These are phyloP conservation scores for Chouioia cunea DNA, from an alignment of 2,888 invertebrate genomes.

Conservation along the genomic window DNA sequence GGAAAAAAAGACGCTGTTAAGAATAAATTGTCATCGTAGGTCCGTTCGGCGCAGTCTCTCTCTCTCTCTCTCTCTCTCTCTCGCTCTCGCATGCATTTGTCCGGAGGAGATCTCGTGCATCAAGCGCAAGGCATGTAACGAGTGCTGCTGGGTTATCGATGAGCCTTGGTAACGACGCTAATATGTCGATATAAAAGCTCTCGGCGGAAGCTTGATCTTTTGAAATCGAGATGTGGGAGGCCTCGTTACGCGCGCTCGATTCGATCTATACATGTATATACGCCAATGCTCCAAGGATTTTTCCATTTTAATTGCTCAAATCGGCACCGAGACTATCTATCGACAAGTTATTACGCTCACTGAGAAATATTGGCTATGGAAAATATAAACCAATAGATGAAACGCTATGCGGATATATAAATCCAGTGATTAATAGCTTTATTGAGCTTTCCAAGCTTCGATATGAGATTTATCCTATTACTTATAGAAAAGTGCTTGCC, in stretches of 20 bases:
- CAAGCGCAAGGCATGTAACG: conserved; percentile 3
- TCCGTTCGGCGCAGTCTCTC: neutral
- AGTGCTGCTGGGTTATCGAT: conserved; percentile 14
- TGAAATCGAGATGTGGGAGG: conserved; percentile 52
- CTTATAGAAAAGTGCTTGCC: too few species aligned
- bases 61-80: conserved; percentile 5
- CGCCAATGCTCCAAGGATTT: conserved; percentile 8
- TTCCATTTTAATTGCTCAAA: conserved; percentile 22
- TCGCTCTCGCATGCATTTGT: neutral
- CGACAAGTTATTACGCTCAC: too few species aligned
- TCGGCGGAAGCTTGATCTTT: conserved; percentile 50
- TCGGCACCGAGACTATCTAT: conserved; percentile 1
- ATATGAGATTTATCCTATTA: too few species aligned
- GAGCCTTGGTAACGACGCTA: conserved; percentile 18
- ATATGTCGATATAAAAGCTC: conserved; percentile 12
- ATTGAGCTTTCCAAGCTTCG: too few species aligned
- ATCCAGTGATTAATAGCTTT: too few species aligned
- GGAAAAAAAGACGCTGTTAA: too few species aligned
- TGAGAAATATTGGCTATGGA: too few species aligned
- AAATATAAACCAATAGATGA: too few species aligned
- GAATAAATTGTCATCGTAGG: too few species aligned
- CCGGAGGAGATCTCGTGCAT: conserved; percentile 1
- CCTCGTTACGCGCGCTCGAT: conserved; percentile 57
- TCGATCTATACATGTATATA: neutral
- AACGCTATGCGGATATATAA: too few species aligned